Conservation (phyloP, 2,797 vertebrate species). For the Poliocrania exsul region DNA sequence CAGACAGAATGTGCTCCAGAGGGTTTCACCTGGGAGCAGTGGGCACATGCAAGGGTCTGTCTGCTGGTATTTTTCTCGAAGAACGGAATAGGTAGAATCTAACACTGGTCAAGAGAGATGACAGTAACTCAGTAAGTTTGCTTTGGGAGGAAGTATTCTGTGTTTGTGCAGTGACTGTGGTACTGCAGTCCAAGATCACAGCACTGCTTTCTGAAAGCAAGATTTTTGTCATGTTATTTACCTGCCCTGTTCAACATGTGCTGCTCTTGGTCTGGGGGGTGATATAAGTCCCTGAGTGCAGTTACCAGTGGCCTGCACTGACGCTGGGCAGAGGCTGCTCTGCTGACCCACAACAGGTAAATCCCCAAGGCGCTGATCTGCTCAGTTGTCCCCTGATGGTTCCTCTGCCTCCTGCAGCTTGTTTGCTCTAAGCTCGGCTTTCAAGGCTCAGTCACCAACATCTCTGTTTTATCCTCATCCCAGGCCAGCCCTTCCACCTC, state of each 20-base stretch:
- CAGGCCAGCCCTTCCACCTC: slow-evolving; percentile 98
- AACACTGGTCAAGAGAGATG: neutral
- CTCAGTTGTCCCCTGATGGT: neutral
- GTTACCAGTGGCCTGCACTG: neutral
- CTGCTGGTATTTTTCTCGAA: neutral
- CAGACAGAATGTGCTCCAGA: rapidly evolving
- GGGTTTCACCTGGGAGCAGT: neutral
- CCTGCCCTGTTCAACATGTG: rapidly evolving
- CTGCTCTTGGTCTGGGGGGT: neutral
- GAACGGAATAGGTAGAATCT: neutral
- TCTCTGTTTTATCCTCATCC: slow-evolving; percentile 77
- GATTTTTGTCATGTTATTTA: neutral
- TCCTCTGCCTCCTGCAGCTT: slow-evolving; percentile 71
- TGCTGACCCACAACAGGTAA: neutral
- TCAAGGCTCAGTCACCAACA: slow-evolving; percentile 72
- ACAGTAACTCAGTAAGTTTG: neutral
- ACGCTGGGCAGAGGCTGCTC: neutral
- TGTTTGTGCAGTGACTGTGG: neutral
- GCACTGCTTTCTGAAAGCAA: neutral
- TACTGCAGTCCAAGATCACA: neutral
- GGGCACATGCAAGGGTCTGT: neutral
- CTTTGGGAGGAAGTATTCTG: neutral
- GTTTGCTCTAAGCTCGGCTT: slow-evolving; percentile 62
- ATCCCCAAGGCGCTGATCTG: neutral
- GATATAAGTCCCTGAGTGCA: neutral